Percentiles rank a stretch among this genome's conserved stretches.
Evolutionary conservation across 2,888 invertebrate genomes (phyloP).

Genomic region (Eustalomyia histrio): DNA sequence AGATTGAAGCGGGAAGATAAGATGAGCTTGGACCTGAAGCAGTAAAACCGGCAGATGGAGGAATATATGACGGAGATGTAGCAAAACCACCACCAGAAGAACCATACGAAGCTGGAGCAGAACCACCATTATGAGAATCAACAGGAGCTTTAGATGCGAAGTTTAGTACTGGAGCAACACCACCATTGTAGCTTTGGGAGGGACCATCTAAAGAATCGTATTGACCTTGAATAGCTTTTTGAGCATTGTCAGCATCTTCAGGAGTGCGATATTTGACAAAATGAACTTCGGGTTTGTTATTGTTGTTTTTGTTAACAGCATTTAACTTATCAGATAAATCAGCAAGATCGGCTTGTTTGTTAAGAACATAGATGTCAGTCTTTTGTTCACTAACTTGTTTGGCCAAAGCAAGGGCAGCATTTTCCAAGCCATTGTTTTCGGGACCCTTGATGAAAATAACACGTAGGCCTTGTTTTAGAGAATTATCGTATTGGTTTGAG

Average conservation of each 20-base stretch:
- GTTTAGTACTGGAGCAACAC: constrained; percentile 73
- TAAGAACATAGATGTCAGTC: constrained; percentile 73
- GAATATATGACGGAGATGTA: background rate
- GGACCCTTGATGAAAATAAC: constrained; percentile 78
- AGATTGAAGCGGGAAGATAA: constrained; percentile 48
- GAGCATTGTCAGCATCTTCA: constrained; percentile 75
- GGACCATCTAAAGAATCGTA: constrained; percentile 73
- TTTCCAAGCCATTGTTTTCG: constrained; percentile 73
- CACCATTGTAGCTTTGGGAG: constrained; percentile 71
- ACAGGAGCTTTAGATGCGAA: constrained; percentile 71
- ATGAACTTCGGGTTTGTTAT: constrained; percentile 77
- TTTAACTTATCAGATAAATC: constrained; percentile 72
- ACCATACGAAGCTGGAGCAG: constrained; percentile 66
- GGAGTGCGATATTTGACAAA: constrained; percentile 77
- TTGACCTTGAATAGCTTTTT: constrained; percentile 74
- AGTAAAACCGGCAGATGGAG: constrained; percentile 55
- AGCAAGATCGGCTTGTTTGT: constrained; percentile 69
- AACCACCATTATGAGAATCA: constrained; percentile 2
- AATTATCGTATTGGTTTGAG: constrained; percentile 65
- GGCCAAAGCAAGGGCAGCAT: constrained; percentile 72
- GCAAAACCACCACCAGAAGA: too few species aligned
- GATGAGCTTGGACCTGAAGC: background rate
- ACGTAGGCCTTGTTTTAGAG: constrained; percentile 68
- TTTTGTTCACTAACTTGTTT: constrained; percentile 73
- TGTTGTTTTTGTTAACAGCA: constrained; percentile 69